Evolutionary conservation across 2,113 vertebrate species (phyloP), one percentile per base, ranked within the genome.

Genomic region (Nettapus auritus): DNA sequence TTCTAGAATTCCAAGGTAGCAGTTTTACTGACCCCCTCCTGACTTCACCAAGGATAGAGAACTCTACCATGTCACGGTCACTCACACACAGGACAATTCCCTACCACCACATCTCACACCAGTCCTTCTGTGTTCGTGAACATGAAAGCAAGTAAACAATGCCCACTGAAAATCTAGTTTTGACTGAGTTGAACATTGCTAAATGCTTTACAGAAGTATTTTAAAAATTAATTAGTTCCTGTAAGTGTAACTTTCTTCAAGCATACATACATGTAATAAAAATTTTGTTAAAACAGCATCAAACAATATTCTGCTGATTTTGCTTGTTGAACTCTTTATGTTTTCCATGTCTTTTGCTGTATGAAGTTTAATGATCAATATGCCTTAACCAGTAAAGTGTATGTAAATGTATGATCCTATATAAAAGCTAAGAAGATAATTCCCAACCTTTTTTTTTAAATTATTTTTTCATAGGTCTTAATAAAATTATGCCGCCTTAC

Each of bases 401-500:
- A 13, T 38, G 4, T 60, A 60, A 48, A 42, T 59, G 20, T 36
- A 15, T 46, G 31, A 40, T 44, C 5, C 3, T 71, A 4, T 59
- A 55, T 63, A 50, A 87, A 78, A 93, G 6, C 2, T 2, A 52
- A 71, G 5, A 55, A 1, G 3, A 21, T 63, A 85, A 74, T 64
- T 14, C 2, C 2, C 14, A 81, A 18, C 11, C 11, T 22, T 48
- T 69, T 13, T 11, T 63, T 70, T 63, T 3, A 5, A 40, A 46
- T 55, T 33, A 14, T 1, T 84, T 57, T 44, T 94, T 38, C 23
- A 13, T 77, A 99, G 99, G 98, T 99, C 91, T 98, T 98, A 55
- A 96, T 99, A 93, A 98, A 99, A 69, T 95, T 99, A 90, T 99
- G 98, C 96, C 99, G 98, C 69, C 97, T 98, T 78, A 97, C 96